Percentiles rank a stretch among this genome's conserved stretches.
These are phyloP conservation scores for Hylia prasina DNA, from an alignment of 2,113 vertebrate genomes.

Conservation along the genomic window DNA sequence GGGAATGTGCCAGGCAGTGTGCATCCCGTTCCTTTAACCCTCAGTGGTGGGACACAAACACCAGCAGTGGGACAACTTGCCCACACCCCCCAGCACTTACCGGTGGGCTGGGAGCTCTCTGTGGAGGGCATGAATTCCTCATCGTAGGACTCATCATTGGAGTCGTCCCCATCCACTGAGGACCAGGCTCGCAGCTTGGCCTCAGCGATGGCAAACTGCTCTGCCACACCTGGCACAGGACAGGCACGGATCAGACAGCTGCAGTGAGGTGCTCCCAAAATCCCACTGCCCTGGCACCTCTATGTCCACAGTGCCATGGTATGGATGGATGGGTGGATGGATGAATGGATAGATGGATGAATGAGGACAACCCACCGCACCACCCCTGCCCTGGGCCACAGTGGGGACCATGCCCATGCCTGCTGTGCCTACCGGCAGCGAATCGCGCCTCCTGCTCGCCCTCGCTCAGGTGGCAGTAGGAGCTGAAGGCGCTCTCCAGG, in stretches of 20 bases:
- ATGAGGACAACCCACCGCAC: neutral
- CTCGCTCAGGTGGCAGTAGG: conserved; percentile 93
- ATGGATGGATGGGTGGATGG: no score
- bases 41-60: neutral
- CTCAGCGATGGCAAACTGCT: conserved; percentile 96
- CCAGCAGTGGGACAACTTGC: neutral
- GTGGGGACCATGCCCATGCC: neutral
- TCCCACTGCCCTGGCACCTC: neutral
- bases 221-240: conserved; percentile 64
- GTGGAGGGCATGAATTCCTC: conserved; percentile 85
- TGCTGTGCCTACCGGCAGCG: conserved; percentile 79
- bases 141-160: conserved; percentile 92
- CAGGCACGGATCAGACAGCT: fast-evolving
- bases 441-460: conserved; percentile 96
- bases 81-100: conserved; percentile 43
- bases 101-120: conserved; percentile 77
- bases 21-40: neutral
- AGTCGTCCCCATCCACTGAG: conserved; percentile 93
- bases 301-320: fast-evolving
- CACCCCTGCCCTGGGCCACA: fast-evolving
- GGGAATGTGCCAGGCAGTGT: neutral
- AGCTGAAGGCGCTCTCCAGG: conserved; percentile 90
- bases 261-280: neutral
- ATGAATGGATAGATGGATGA: fast-evolving
- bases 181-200: conserved; percentile 98